Evolutionary conservation across 2,888 invertebrate species (phyloP).

Genomic region (Platycheirus rosarum): DNA sequence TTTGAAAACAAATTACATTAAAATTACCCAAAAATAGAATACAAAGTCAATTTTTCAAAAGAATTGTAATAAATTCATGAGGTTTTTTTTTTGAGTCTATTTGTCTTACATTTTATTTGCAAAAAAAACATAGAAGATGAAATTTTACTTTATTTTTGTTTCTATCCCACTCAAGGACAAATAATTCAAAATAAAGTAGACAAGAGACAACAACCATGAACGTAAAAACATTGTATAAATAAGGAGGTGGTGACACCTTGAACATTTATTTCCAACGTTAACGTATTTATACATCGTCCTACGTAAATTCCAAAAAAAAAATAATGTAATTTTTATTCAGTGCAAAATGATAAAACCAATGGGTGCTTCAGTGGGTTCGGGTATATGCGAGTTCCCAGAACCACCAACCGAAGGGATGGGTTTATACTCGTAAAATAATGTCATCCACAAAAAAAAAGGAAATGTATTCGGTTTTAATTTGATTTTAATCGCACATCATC

Average conservation of each 20-base stretch:
- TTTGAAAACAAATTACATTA: background rate
- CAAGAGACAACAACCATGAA: background rate
- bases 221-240: constrained; percentile 6
- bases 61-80: constrained; percentile 27
- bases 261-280: constrained; percentile 8
- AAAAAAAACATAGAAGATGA: background rate
- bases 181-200: constrained; percentile 28
- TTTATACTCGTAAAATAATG: constrained; percentile 8
- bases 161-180: constrained; percentile 4
- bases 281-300: background rate
- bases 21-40: background rate
- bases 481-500: constrained; percentile 20
- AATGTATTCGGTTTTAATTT: constrained; percentile 18
- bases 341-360: constrained; percentile 28
- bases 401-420: background rate
- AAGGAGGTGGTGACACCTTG: constrained; percentile 19
- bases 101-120: background rate
- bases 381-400: background rate
- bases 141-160: constrained; percentile 1
- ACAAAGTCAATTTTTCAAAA: constrained; percentile 16
- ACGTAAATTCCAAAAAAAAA: constrained; percentile 3
- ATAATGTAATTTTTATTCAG: constrained; percentile 41
- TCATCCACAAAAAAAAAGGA: background rate
- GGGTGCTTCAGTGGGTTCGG: background rate
- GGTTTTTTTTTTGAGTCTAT: background rate